These are phyloP conservation scores for Gallinago stenura DNA, from an alignment of 2,797 vertebrate genomes.

Conservation along the genomic window DNA sequence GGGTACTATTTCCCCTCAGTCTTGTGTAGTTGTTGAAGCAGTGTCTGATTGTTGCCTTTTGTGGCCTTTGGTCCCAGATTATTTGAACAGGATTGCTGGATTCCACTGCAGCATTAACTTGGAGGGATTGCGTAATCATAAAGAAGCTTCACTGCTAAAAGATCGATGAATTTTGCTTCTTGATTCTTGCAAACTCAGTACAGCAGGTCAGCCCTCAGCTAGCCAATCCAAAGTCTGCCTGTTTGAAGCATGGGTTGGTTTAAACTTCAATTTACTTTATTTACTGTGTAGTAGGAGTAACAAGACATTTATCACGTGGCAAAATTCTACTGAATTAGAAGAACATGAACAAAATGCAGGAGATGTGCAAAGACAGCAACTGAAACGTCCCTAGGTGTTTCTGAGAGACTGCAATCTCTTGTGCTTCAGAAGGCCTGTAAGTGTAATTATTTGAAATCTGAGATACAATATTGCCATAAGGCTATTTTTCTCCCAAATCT, in stretches of 20 bases:
- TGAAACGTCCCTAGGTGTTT: neutral
- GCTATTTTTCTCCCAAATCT: neutral
- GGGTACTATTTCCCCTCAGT: accelerated
- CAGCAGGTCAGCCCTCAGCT: neutral
- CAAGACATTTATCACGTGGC: neutral
- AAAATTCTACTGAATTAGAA: neutral
- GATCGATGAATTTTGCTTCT: neutral
- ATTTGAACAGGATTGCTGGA: neutral
- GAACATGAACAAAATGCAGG: neutral
- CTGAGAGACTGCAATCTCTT: neutral
- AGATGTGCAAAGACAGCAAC: neutral
- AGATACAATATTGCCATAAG: no score
- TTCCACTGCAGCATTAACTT: neutral
- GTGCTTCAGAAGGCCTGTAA: neutral
- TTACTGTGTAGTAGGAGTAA: neutral
- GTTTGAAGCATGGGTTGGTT: neutral
- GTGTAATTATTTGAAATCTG: neutral
- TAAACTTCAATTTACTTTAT: neutral
- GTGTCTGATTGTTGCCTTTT: neutral
- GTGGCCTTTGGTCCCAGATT: conserved; percentile 5
- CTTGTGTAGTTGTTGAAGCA: neutral
- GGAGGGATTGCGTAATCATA: neutral
- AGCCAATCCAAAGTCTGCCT: accelerated
- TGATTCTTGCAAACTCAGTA: neutral
- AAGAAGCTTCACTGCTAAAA: neutral